Evolutionary conservation across 2,113 vertebrate genomes (phyloP).

Genomic region (Gavialis gangeticus): DNA sequence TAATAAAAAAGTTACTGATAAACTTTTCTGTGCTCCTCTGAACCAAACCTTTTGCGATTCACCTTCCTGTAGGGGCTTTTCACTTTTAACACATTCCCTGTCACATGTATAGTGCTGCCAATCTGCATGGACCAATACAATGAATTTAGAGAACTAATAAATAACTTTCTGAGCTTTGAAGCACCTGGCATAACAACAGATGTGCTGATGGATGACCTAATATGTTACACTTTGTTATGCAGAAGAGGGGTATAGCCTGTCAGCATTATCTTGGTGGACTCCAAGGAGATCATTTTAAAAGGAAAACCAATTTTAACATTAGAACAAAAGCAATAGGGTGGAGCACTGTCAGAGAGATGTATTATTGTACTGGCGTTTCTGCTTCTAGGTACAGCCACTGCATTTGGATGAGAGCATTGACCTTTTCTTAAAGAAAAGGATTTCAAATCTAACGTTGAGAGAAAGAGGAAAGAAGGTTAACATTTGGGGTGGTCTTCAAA

Average conservation of each 20-base stretch:
- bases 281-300: slow-evolving; percentile 56
- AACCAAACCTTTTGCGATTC: slow-evolving; percentile 53
- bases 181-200: slow-evolving; percentile 61
- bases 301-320: slow-evolving; percentile 38
- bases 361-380: slow-evolving; percentile 15
- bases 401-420: neutral
- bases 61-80: slow-evolving; percentile 18
- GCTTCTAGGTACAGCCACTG: slow-evolving; percentile 24
- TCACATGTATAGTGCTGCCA: slow-evolving; percentile 29
- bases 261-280: slow-evolving; percentile 38
- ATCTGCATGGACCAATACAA: slow-evolving; percentile 35
- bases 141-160: slow-evolving; percentile 25
- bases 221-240: neutral
- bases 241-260: neutral
- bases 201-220: slow-evolving; percentile 58
- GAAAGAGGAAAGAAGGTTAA: neutral
- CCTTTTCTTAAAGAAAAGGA: slow-evolving; percentile 21
- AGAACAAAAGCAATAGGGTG: slow-evolving; percentile 39
- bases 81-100: slow-evolving; percentile 44
- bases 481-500: neutral
- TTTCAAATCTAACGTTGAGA: slow-evolving; percentile 39
- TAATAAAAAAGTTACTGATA: slow-evolving; percentile 52
- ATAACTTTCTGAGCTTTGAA: slow-evolving; percentile 56
- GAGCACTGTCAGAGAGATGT: slow-evolving; percentile 33
- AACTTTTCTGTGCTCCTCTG: slow-evolving; percentile 25